phyloP scores from a whole-genome alignment of 2,888 invertebrate genomes.

The Campaea margaritaria region DNA sequence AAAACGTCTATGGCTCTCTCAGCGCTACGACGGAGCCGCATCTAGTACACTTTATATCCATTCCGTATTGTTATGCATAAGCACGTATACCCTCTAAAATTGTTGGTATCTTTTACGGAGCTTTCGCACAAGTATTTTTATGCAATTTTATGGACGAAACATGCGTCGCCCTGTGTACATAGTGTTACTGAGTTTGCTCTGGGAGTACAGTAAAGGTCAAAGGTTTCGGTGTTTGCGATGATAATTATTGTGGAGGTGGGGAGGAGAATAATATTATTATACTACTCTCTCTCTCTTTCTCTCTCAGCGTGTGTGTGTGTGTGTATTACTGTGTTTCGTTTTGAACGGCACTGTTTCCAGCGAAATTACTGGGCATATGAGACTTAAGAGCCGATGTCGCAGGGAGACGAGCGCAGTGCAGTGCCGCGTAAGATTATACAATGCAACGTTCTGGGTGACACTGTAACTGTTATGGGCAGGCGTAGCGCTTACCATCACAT shows the following conservation, averaged over 20 bases:
- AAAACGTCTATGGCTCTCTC: too few species aligned
- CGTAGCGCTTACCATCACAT: neutral
- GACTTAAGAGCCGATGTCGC: neutral
- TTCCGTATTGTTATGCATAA: conserved; percentile 49
- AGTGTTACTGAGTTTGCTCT: conserved; percentile 38
- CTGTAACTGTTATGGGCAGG: too few species aligned
- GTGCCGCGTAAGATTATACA: too few species aligned
- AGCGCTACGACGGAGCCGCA: conserved; percentile 33
- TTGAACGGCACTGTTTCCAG: neutral
- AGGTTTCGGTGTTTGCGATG: conserved; percentile 32
- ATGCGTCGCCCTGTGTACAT: conserved; percentile 46
- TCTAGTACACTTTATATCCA: conserved; percentile 48
- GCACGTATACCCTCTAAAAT: conserved; percentile 48
- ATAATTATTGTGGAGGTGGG: conserved; percentile 6
- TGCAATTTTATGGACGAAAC: conserved; percentile 48
- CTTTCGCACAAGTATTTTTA: conserved; percentile 43
- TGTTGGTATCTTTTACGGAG: conserved; percentile 41
- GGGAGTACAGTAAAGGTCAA: conserved; percentile 32
- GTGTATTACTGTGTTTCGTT: too few species aligned
- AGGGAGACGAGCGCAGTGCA: too few species aligned
- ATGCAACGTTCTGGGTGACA: too few species aligned
- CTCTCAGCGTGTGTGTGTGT: too few species aligned
- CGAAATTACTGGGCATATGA: neutral
- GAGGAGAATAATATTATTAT: too few species aligned
- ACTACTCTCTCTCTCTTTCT: too few species aligned